Base-by-base conservation (phyloP, 2,888 invertebrate genomes). In the Heliconius hortense region DNA sequence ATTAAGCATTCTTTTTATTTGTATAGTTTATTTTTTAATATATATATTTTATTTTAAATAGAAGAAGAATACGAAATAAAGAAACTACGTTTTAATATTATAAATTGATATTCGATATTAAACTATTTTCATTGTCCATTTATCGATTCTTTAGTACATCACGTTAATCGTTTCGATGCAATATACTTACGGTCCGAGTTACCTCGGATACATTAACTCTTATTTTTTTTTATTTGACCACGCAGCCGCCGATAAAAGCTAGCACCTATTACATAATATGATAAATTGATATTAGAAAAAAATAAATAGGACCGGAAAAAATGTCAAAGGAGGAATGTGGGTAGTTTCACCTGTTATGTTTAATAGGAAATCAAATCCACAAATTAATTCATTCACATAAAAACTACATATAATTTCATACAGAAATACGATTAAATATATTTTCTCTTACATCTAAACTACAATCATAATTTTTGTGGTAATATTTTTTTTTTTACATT, bases 381-480 rank as follows among this genome's bases (percentile, higher is more conserved):
- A 88, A 88, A 89, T 91, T 89, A 89, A 91, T 92, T 81, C 87
- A 89, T 91, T 87, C 92, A 93, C 93, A 93, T 94, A 93, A 90
- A 93, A 93, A 93, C 93, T 93, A 94, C 94, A 92, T 94, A 93
- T 94, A 93, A 94, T 94, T 92, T 93, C 93, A 93, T 94, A 94
- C 93, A 93, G 94, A 94, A 94, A 94, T 94, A 94, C 93, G 94
- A 89, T 93, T 94, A 94, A 91, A 93, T 94, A 94, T 93, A 93
- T 92, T 93, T 89, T 90, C 88, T 88, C 91, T 92, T 93, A 93
- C 78, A 79, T 87, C 91, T 92, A 88, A 86, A 88, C 93, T 93
- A 93, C 93, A 90, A 89, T 89, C 84, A 89, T 90, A 89, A 86
- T 89, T 90, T 35, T 90, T 85, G 85, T 89, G 88, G 86, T 89